Evolutionary conservation across 1,140 invertebrate species (phyloP), one percentile per base, ranked within the genome.

Genomic region (Ceratina japonica): DNA sequence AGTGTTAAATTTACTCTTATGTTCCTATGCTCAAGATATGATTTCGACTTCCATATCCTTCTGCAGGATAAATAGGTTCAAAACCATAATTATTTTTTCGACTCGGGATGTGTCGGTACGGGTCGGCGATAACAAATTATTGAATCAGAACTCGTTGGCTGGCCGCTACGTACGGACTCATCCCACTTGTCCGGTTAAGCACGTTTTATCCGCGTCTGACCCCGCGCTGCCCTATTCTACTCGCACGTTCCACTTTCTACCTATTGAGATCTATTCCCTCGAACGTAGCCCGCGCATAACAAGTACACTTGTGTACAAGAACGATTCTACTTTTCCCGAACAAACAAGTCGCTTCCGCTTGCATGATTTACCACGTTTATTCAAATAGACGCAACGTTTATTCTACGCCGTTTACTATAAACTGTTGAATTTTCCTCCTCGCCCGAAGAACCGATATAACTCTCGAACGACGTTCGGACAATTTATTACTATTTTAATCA

Each of bases 401-500:
- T 56, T 12, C 0, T 56, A 18, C 20, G 2, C 16, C 49, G 51
- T n/a, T 18, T 0, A 31, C 12, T 16, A 24, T 31, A n/a, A 56
- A 31, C 24, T 69, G 49, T 56, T 31, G 24, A n/a, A 3, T 68
- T 68, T 68, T 69, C 51, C 24, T 15, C 52, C 5, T 2, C 8
- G 16, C n/a, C n/a, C 22, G 13, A 22, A 3, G 12, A 16, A 54
- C 16, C 5, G 51, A 54, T 20, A 54, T 18, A 54, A 15, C 20
- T 49, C 15, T 18, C 10, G 4, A 16, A 49, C 27, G 37, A 61
- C 37, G 12, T 49, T 18, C 10, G 10, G 4, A 3, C 8, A 61
- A 61, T 61, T 61, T 62, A 71, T 0, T 44, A 16, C 56, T n/a
- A 49, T 61, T 22, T 37, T 61, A 16, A 61, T 72, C 37, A 27